These are phyloP conservation scores for Halichoeres trimaculatus DNA, from an alignment of 2,113 vertebrate genomes.

Conservation along the genomic window DNA sequence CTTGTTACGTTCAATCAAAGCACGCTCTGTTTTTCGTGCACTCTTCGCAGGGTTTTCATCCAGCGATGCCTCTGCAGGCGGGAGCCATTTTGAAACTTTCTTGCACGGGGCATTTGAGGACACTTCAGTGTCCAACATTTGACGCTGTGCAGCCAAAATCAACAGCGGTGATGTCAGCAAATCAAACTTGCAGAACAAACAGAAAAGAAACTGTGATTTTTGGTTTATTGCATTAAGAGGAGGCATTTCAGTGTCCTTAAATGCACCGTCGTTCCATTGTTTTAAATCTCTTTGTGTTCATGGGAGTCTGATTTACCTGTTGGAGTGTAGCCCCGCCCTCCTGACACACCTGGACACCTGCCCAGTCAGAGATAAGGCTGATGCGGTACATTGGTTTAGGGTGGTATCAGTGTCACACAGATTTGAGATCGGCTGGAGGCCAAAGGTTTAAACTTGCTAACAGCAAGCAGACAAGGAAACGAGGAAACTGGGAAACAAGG, in stretches of 20 bases:
- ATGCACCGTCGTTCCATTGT: neutral
- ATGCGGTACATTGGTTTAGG: neutral
- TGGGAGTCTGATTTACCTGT: neutral
- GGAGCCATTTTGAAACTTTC: neutral
- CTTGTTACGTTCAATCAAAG: neutral
- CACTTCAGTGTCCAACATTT: neutral
- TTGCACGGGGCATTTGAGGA: constrained; percentile 1
- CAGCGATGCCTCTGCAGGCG: neutral
- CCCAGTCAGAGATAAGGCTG: constrained; percentile 11
- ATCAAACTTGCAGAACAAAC: neutral
- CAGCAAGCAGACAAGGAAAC: neutral
- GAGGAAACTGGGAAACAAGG: neutral
- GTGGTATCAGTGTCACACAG: neutral
- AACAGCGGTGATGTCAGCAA: constrained; percentile 1
- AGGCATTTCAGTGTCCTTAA: neutral
- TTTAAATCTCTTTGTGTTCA: too few relatives aligned
- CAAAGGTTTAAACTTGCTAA: neutral
- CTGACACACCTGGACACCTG: constrained; percentile 31
- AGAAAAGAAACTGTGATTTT: neutral
- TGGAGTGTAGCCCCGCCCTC: constrained; percentile 4
- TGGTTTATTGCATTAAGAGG: neutral
- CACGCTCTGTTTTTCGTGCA: neutral
- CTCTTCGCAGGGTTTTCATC: neutral
- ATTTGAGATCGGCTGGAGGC: neutral
- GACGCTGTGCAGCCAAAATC: neutral